Base-by-base conservation (phyloP, 1,140 invertebrate species). In the Drosophila rhopaloa region DNA sequence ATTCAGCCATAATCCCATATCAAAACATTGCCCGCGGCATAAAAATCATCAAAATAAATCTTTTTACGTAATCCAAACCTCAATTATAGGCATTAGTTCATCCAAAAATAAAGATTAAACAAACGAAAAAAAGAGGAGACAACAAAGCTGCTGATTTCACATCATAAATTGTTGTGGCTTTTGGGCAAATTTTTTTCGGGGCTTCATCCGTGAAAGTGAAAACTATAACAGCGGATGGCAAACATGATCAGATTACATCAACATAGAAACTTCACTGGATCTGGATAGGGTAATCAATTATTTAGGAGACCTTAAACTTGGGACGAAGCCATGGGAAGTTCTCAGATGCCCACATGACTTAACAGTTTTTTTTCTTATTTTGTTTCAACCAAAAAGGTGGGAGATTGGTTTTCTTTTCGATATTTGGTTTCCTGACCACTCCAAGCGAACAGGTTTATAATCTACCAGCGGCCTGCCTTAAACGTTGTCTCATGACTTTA, bases 81-180 rank as follows among this genome's bases (percentile, higher is more conserved):
- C 80, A 83, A 83, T 84, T 83, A 83, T 83, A 63, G 72, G 62
- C 76, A 83, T 83, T 84, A 84, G 81, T 76, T 84, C 65, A 76
- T 83, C 70, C 76, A 62, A 73, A 76, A 79, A 75, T 66, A 67
- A 40, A 62, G 41, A 40, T 51, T 63, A 63, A 41, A 55, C 57
- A 73, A 55, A 24, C 3, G 59, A 38, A 55, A 16, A 58, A 60
- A 46, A 56, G 60, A 63, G 50, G 67, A 58, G 76, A 72, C 57
- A 78, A 54, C 58, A 59, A 63, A 62, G 78, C 77, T 68, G 65
- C 27, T 70, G 81, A 76, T 79, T 72, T 72, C 66, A 72, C 65
- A 78, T 66, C 81, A 84, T 80, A 75, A 84, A 84, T 79, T 50
- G 75, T 62, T 77, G 61, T 58, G 80, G 79, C 63, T 78, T 57